Evolutionary conservation across 2,797 vertebrate genomes (phyloP), one percentile per base, ranked within the genome.

Genomic region (Dipus sagitta): DNA sequence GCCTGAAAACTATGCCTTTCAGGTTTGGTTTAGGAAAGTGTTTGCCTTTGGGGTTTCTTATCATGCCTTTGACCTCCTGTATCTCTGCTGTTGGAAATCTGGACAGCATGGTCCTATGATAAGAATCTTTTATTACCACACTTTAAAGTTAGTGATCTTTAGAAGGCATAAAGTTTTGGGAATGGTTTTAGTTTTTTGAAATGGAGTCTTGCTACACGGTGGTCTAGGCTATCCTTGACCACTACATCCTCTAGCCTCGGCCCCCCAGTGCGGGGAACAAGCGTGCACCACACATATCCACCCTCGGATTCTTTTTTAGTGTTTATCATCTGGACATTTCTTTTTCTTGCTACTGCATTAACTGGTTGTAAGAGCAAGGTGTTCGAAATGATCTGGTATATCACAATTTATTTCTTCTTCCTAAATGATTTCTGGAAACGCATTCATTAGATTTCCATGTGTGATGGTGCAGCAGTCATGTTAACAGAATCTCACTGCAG

Each of bases 381-480:
- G 58, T 92, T 94, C 52, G 88, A 70, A 94, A 84, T 77, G 34
- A 96, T 81, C 17, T 38, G 26, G 15, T 65, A 32, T 92, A 81
- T 81, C 74, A 65, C 52, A 83, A 95, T 89, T 38, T 95, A 62
- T 86, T 93, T 75, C 60, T 86, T 92, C 47, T 86, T 68, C 54
- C 34, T 78, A 86, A 86, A 71, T 85, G 68, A 86, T 76, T 92
- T 96, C 18, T 95, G 74, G 74, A 91, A 94, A 60, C 6, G 12
- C 42, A 93, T 80, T 92, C 38, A 68, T 85, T 92, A 93, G 42
- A 90, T 92, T 94, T 94, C 82, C 93, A 7, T 47, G 47, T 87
- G 34, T 79, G 81, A 97, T 96, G 90, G 96, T 88, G 91, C 77
- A 95, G 93, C 88, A 95, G 42, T 94, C 58, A 83, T 26, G 78